These are phyloP conservation scores for Leiothrix lutea DNA, from an alignment of 2,113 vertebrate genomes.

Conservation along the genomic window DNA sequence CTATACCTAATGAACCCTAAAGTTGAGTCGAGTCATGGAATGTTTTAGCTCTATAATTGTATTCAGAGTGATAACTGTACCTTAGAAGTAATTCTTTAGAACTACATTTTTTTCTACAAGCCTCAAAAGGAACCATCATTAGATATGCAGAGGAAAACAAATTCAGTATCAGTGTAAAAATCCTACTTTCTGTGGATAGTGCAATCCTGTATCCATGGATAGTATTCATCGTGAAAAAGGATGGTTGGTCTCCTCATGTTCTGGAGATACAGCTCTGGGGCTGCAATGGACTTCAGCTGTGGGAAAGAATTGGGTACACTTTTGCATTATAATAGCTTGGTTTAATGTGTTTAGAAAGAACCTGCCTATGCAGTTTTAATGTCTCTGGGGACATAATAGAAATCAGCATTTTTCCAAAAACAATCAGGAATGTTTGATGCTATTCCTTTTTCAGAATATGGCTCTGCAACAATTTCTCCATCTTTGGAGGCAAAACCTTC, in stretches of 20 bases:
- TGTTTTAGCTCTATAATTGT: background rate
- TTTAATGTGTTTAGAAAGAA: background rate
- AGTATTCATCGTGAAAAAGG: slow-evolving; percentile 13
- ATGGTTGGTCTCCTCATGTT: background rate
- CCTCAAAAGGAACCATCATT: background rate
- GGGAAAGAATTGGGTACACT: background rate
- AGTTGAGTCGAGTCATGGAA: background rate
- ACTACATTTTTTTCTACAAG: background rate
- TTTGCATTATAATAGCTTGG: background rate
- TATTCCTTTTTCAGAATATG: background rate
- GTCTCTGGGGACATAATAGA: background rate
- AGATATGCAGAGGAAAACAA: background rate
- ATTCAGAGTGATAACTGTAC: background rate
- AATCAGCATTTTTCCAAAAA: background rate
- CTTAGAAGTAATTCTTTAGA: background rate
- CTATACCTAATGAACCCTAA: background rate
- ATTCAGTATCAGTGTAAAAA: background rate
- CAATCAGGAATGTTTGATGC: background rate
- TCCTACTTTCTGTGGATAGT: background rate
- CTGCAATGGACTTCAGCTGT: slow-evolving; percentile 45
- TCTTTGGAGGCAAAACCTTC: background rate
- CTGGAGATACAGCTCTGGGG: background rate
- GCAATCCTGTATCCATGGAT: background rate
- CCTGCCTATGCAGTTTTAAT: background rate
- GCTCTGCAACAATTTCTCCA: background rate